A percentile compares a stretch with the other conserved stretches of the same genome.
phyloP scores from a whole-genome alignment of 2,888 invertebrate genomes.

The Lasioglossum calceatum region DNA sequence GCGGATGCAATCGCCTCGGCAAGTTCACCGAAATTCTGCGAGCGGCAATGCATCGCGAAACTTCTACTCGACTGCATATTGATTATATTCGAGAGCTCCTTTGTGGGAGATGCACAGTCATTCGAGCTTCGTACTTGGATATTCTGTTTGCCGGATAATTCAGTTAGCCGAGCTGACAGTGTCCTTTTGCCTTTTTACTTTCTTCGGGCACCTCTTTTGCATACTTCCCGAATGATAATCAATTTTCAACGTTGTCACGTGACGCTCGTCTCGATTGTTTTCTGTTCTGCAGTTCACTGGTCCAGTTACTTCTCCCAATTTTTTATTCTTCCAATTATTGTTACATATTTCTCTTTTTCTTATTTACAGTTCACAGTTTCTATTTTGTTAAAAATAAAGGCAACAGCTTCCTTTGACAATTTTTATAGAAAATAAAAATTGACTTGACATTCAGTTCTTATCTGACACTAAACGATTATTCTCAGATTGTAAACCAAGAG shows the following conservation, averaged over 20 bases:
- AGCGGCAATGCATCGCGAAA: constrained; percentile 6
- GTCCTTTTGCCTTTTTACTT: not conserved
- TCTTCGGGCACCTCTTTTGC: not conserved
- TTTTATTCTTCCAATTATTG: not conserved
- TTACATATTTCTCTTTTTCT: not conserved
- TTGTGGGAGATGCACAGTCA: not conserved
- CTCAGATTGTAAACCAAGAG: no score
- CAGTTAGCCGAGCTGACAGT: not conserved
- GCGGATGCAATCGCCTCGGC: not conserved
- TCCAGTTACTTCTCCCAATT: not conserved
- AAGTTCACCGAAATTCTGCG: constrained; percentile 16
- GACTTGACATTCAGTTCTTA: no score
- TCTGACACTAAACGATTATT: no score
- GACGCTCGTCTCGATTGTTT: not conserved
- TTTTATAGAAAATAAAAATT: no score
- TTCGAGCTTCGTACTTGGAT: not conserved
- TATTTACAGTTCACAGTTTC: no score
- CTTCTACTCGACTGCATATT: not conserved
- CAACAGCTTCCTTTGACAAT: no score
- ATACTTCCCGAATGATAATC: not conserved
- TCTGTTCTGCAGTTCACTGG: not conserved
- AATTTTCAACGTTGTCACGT: not conserved
- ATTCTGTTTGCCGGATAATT: constrained; percentile 15
- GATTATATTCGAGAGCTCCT: not conserved
- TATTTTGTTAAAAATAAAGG: not conserved